Base-by-base conservation (phyloP, 2,888 invertebrate species). In the Syrphus vitripennis region DNA sequence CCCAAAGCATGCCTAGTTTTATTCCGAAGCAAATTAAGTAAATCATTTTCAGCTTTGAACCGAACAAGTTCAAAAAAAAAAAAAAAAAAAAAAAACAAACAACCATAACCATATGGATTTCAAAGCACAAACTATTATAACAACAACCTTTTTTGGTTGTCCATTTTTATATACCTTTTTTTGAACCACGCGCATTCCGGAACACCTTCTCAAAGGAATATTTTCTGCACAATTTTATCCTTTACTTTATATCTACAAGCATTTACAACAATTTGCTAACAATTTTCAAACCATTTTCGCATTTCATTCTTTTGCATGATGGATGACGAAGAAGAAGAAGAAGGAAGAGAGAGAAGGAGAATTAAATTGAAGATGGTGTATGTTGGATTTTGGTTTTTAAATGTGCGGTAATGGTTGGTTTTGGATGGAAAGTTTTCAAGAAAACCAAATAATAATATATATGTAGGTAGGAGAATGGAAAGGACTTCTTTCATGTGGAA, bases 381-480 rank as follows among this genome's bases (percentile, higher is more conserved):
- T 34, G 3, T 34, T 21, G 21, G 19, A 21, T 21, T 59, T n/a
- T n/a, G n/a, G 34, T 4, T 16, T 55, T 4, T 21, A 21, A 24
- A 12, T 12, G 48, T 21, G n/a, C n/a, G 21, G 21, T 21, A 24
- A 31, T 65, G 42, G 69, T 14, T 40, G 50, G 21, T 19, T 48
- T 19, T 40, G 7, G 6, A 21, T 40, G 26, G 55, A 9, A 24
- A 3, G 48, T 67, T 82, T 67, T 40, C 34, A 63, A 78, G 82
- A 83, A n/a, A 78, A 69, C 78, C 83, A 74, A 78, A 72, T 74
- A 78, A n/a, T n/a, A n/a, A n/a, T n/a, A n/a, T n/a, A n/a, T n/a
- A n/a, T n/a, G n/a, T n/a, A n/a, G n/a, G n/a, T n/a, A n/a, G n/a
- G n/a, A n/a, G n/a, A 82, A 57, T 65, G 67, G 59, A 82, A 71